Base-by-base conservation (phyloP, 2,888 invertebrate genomes). In the Lasioglossum lativentre region DNA sequence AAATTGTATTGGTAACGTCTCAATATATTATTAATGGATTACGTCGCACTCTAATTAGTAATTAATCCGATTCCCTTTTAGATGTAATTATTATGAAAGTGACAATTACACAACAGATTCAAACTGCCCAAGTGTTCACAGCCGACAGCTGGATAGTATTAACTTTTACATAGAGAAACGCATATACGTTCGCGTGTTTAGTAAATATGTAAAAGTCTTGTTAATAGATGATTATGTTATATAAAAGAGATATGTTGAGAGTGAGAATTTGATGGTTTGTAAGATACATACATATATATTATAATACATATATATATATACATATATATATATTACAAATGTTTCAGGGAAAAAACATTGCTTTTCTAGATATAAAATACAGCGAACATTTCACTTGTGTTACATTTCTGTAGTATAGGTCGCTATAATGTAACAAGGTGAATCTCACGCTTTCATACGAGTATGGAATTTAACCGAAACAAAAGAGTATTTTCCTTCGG, bases 51-150 rank as follows among this genome's bases (percentile, higher is more conserved):
- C 16, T 23, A 45, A 52, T 84, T 34, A 73, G 14, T 63, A 2
- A 59, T 34, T 68, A 80, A 85, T 81, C 71, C 79, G 47, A 88
- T 85, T 78, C 80, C 78, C 80, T 75, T 86, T 56, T 75, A 78
- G 56, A 79, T 73, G 47, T 78, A 86, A 86, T 85, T 71, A 71
- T 74, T 82, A 81, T 82, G 81, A 82, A 89, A 83, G 59, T 77
- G 80, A 85, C 70, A 82, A 88, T 87, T 82, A 82, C 34, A 72
- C 91, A 80, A 88, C 92, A 91, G 90, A 93, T 92, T 92, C 90
- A 93, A 93, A 94, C 93, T 94, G 93, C 94, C 94, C 93, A 93
- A 94, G 94, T 94, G 94, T 94, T 94, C 94, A 94, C 92, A 92
- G 92, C 92, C 91, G 91, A 87, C 88, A 89, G 89, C 88, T 91